Percentiles rank a stretch among this genome's conserved stretches.
These are phyloP conservation scores for Tetropium fuscum DNA, from an alignment of 2,888 invertebrate genomes.

Conservation along the genomic window DNA sequence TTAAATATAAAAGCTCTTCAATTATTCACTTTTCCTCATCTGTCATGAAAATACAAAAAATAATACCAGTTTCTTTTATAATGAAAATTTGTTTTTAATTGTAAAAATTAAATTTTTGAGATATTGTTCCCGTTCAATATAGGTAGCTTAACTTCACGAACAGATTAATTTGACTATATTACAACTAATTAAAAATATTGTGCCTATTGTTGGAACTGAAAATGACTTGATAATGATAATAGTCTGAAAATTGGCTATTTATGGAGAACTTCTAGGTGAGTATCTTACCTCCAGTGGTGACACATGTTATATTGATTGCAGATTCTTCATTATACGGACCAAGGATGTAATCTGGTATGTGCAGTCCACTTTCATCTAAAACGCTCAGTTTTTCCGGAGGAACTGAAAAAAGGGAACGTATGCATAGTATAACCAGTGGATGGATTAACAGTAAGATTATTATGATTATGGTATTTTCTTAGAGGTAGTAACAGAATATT, in stretches of 20 bases:
- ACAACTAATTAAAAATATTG: not conserved
- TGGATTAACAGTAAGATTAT: too few relatives aligned
- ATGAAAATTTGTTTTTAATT: too few relatives aligned
- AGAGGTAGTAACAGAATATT: too few relatives aligned
- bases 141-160: constrained; percentile 20
- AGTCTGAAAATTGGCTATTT: constrained; percentile 32
- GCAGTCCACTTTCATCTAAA: constrained; percentile 80
- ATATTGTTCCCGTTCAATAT: constrained; percentile 13
- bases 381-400: constrained; percentile 86
- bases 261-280: constrained; percentile 39
- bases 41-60: too few relatives aligned
- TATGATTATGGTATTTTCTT: too few relatives aligned
- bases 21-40: too few relatives aligned
- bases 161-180: constrained; percentile 26
- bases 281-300: constrained; percentile 84
- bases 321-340: constrained; percentile 90
- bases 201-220: too few relatives aligned
- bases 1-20: too few relatives aligned
- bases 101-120: too few relatives aligned
- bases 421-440: too few relatives aligned
- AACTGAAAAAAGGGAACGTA: constrained; percentile 76
- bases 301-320: constrained; percentile 84
- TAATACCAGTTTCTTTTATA: too few relatives aligned
- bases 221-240: too few relatives aligned
- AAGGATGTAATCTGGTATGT: constrained; percentile 80